Percentiles rank a stretch among this genome's conserved stretches.
Conservation (phyloP, 2,797 vertebrate species). For the Peromyscus aztecus region DNA sequence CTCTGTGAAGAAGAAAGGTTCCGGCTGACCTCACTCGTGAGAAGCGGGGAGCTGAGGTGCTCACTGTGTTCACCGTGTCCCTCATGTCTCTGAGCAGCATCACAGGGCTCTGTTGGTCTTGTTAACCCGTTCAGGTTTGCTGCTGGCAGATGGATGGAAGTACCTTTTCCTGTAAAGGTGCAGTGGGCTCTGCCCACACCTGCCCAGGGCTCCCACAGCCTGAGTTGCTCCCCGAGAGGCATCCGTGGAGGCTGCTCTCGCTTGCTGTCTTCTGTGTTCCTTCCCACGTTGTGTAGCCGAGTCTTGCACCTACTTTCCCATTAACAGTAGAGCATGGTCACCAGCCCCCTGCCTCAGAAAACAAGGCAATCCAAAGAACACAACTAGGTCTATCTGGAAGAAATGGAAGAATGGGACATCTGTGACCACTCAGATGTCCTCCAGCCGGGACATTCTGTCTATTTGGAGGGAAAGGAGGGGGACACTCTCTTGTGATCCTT, state of each 20-base stretch:
- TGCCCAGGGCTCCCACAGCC: background rate
- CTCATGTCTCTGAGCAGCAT: accelerated
- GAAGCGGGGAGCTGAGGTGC: background rate
- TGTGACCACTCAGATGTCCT: background rate
- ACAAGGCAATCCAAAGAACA: background rate
- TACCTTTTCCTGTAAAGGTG: background rate
- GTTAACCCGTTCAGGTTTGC: background rate
- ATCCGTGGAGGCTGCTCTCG: background rate
- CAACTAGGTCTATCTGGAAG: background rate
- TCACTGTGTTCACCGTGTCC: accelerated
- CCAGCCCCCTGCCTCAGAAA: background rate
- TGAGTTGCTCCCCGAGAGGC: background rate
- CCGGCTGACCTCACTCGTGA: no score
- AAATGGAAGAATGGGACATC: background rate
- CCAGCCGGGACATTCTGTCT: background rate
- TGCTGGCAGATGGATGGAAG: background rate
- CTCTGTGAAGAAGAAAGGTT: background rate
- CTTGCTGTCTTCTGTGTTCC: background rate
- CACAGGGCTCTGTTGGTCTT: accelerated
- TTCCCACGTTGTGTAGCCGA: background rate
- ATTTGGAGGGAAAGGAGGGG: background rate
- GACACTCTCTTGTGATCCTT: background rate
- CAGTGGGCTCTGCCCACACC: accelerated
- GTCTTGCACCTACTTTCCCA: background rate
- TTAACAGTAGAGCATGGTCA: background rate